phyloP scores from a whole-genome alignment of 2,888 invertebrate species.

The Gymnoscelis rufifasciata region DNA sequence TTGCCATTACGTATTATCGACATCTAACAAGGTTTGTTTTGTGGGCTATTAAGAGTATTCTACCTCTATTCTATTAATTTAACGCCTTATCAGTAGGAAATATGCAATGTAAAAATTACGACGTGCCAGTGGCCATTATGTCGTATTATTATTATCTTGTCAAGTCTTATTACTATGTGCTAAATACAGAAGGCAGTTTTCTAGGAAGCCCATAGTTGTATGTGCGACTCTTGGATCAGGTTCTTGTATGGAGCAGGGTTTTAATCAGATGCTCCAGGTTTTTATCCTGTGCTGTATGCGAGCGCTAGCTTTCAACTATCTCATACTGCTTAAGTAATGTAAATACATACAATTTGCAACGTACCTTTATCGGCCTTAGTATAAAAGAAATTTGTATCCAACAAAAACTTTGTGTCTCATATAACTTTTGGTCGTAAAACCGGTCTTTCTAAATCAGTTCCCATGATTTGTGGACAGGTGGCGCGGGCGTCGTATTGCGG shows the following conservation, averaged over 20 bases:
- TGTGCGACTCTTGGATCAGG: slow-evolving; percentile 11
- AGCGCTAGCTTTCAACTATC: slow-evolving; percentile 3
- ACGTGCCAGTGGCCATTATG: background rate
- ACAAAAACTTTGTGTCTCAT: slow-evolving; percentile 21
- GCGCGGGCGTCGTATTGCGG: slow-evolving; percentile 64
- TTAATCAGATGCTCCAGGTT: slow-evolving; percentile 8
- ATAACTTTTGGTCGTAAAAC: slow-evolving; percentile 32
- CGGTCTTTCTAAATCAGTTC: slow-evolving; percentile 51
- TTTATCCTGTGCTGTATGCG: slow-evolving; percentile 4
- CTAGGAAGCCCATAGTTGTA: slow-evolving; percentile 16
- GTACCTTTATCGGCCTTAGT: slow-evolving; percentile 14
- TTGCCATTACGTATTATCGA: too few relatives aligned
- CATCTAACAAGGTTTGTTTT: too few relatives aligned
- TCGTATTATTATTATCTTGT: too few relatives aligned
- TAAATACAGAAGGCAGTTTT: slow-evolving; percentile 8
- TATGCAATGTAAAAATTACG: background rate
- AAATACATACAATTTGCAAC: slow-evolving; percentile 17
- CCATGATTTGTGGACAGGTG: slow-evolving; percentile 75
- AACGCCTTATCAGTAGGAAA: too few relatives aligned
- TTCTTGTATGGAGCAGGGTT: slow-evolving; percentile 11
- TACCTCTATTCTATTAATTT: too few relatives aligned
- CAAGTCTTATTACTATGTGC: too few relatives aligned
- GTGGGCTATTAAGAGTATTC: too few relatives aligned
- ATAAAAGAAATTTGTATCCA: slow-evolving; percentile 16
- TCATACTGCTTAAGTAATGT: slow-evolving; percentile 7